Percentiles rank a stretch among this genome's conserved stretches.
Conservation (phyloP, 2,888 invertebrate species). For the Idaea straminata region DNA sequence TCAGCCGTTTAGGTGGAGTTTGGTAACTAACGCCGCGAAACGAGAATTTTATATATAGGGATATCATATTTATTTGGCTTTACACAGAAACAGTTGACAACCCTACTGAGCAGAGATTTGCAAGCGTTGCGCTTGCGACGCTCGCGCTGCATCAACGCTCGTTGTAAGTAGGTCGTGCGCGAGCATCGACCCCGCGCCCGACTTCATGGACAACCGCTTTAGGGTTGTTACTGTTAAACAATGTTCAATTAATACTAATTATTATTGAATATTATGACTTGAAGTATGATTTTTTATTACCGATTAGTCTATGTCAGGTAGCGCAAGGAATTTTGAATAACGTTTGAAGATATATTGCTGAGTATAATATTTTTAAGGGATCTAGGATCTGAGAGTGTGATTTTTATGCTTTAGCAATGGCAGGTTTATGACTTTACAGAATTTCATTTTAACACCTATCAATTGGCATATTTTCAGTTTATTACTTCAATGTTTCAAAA, state of each 20-base stretch:
- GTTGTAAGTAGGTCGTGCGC: slow-evolving; percentile 70
- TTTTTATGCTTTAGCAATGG: neutral
- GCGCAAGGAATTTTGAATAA: neutral
- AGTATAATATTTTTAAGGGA: neutral
- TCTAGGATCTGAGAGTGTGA: neutral
- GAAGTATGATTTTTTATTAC: neutral
- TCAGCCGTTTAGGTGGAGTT: too few relatives aligned
- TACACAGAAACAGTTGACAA: slow-evolving; percentile 9
- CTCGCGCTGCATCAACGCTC: slow-evolving; percentile 49
- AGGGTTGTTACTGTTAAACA: slow-evolving; percentile 30
- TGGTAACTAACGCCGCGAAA: too few relatives aligned
- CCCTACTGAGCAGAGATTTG: slow-evolving; percentile 54
- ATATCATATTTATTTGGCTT: too few relatives aligned
- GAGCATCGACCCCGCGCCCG: slow-evolving; percentile 73
- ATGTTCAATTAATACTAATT: slow-evolving; percentile 10
- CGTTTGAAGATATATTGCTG: neutral
- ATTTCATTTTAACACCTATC: too few relatives aligned
- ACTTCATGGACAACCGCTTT: slow-evolving; percentile 71
- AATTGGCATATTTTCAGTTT: too few relatives aligned
- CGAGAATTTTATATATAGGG: too few relatives aligned
- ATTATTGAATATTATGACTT: neutral
- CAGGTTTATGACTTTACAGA: too few relatives aligned
- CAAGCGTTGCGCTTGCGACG: slow-evolving; percentile 47
- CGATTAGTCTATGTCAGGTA: neutral
- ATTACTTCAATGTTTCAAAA: too few relatives aligned